Evolutionary conservation across 2,797 vertebrate species (phyloP), one percentile per base, ranked within the genome.

Genomic region (Bovichtus diacanthus): DNA sequence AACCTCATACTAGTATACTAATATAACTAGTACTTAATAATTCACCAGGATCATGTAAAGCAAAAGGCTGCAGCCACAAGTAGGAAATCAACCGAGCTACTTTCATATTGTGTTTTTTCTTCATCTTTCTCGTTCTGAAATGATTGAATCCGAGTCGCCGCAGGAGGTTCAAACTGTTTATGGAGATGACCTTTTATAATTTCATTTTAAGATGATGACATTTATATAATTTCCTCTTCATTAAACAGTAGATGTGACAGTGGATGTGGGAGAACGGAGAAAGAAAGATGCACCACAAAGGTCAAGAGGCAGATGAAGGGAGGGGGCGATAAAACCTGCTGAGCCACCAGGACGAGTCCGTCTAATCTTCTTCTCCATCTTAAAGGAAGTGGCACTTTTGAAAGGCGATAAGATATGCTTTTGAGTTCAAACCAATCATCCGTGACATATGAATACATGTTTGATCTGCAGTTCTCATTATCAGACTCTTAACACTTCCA

Each of bases 221-320:
- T 76, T 76, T 49, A 56, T 23, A n/a, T 46, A 43, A 0, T 19
- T n/a, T 68, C 29, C 36, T 47, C 61, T 53, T 72, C 27, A 43
- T 81, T 70, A 61, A 46, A 74, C 21, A 65, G 21, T 12, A 70
- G n/a, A 46, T 21, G 54, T 66, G 55, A 59, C 39, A 27, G 55
- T 6, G 10, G 49, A 64, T 5, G 58, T 10, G 46, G 8, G 41
- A 50, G 44, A 19, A 29, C 72, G 21, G 61, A 23, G 16, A 39
- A 65, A 12, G 16, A 38, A 47, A 44, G 55, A 62, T 9, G 21
- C 13, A 13, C 25, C 36, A 39, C 36, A 71, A 81, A 84, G 85
- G 77, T 82, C 80, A 67, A 62, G 96, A 80, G 94, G 96, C 3
- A 97, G 95, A 27, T 94, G 91, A 34, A 94, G 92, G 58, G 96